Percentiles rank a stretch among this genome's conserved stretches.
These are phyloP conservation scores for Shinisaurus crocodilurus DNA, from an alignment of 2,113 vertebrate genomes.

Conservation along the genomic window DNA sequence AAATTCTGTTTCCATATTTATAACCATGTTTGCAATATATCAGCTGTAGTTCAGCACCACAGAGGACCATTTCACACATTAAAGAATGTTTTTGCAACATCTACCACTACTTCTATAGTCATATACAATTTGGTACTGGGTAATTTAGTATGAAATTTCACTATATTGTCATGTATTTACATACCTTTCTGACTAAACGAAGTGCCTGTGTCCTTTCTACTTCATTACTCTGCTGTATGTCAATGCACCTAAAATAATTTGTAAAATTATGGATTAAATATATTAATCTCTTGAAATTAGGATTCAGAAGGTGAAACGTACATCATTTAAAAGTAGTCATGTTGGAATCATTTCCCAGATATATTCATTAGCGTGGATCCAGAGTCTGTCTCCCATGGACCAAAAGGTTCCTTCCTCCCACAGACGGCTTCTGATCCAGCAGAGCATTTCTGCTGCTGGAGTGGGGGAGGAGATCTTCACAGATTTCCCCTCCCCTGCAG, in stretches of 20 bases:
- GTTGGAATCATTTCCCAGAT: neutral
- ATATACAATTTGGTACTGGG: neutral
- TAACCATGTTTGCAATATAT: neutral
- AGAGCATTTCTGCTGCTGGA: too few species aligned
- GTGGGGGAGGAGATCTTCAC: too few species aligned
- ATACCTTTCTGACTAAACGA: conserved; percentile 96
- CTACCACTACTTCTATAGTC: neutral
- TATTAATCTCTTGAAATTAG: rapidly evolving
- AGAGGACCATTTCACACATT: neutral
- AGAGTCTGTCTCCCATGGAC: neutral
- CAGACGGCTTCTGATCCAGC: neutral
- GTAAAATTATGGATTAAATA: conserved; percentile 4
- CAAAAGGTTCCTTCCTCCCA: neutral
- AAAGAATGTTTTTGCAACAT: neutral
- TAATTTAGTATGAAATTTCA: neutral
- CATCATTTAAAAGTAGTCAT: neutral
- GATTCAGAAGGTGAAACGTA: neutral
- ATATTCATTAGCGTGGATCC: neutral
- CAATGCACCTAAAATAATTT: conserved; percentile 88
- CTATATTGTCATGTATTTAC: neutral
- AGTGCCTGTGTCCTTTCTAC: conserved; percentile 98
- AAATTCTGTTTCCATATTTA: neutral
- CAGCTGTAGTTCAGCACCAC: neutral
- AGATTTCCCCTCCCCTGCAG: too few species aligned
- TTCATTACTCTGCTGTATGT: conserved; percentile 99